These are phyloP conservation scores for Darevskia mixta DNA, from an alignment of 2,797 vertebrate genomes.

Conservation along the genomic window DNA sequence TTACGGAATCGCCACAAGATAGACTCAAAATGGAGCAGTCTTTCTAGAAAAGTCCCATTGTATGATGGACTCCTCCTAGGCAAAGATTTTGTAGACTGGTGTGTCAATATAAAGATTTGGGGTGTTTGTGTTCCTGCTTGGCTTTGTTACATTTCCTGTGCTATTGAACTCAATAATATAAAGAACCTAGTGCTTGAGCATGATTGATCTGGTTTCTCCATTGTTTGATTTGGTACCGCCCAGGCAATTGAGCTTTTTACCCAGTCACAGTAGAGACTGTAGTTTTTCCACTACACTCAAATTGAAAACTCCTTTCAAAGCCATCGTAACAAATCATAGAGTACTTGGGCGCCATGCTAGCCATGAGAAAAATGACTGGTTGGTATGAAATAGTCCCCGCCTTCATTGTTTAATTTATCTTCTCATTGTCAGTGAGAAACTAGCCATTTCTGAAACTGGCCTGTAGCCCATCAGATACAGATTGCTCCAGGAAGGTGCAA, in stretches of 20 bases:
- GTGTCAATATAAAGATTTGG: background rate
- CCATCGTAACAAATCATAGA: background rate
- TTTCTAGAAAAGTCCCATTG: background rate
- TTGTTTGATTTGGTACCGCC: background rate
- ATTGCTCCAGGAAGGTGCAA: slow-evolving; percentile 33
- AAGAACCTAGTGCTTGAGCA: background rate
- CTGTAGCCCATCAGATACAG: slow-evolving; percentile 36
- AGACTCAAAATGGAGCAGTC: background rate
- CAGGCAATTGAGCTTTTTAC: background rate
- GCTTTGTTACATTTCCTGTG: background rate
- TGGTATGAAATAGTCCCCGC: background rate
- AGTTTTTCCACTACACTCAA: background rate
- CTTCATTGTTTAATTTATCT: slow-evolving; percentile 40
- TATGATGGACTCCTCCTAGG: background rate
- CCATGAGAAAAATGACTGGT: background rate
- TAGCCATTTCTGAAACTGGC: background rate
- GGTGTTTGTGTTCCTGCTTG: background rate
- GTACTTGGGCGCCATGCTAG: background rate
- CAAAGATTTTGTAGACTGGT: background rate
- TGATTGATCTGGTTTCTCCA: background rate
- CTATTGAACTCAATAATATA: background rate
- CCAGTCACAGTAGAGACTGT: background rate
- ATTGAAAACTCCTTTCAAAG: slow-evolving; percentile 13
- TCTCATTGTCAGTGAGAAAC: slow-evolving; percentile 15
- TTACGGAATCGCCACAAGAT: background rate